A percentile compares a stretch with the other conserved stretches of the same genome.
Evolutionary conservation across 2,113 vertebrate species (phyloP).

Genomic region (Lophotis ruficrista): DNA sequence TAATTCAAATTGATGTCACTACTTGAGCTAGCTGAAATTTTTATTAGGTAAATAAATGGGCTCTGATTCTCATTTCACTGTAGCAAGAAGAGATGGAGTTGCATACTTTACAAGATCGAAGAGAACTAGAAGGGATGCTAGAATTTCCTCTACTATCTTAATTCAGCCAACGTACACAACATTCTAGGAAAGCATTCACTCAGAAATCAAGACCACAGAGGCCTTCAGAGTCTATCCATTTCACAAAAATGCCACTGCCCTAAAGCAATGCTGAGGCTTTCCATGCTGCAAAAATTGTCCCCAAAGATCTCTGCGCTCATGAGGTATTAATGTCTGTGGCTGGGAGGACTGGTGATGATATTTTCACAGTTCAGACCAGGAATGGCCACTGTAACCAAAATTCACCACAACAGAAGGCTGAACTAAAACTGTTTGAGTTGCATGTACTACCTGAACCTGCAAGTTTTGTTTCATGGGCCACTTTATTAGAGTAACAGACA

Average conservation of each 20-base stretch:
- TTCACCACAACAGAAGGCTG: neutral
- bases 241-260: neutral
- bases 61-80: neutral
- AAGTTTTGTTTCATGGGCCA: neutral
- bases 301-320: neutral
- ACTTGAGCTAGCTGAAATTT: neutral
- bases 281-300: neutral
- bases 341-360: neutral
- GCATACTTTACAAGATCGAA: neutral
- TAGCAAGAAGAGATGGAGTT: neutral
- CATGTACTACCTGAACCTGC: neutral
- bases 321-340: neutral
- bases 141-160: neutral
- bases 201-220: neutral
- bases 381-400: neutral
- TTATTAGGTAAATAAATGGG: neutral
- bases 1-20: neutral
- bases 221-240: neutral
- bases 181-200: fast-evolving
- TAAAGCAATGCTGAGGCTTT: neutral
- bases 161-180: neutral
- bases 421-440: neutral
- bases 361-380: neutral
- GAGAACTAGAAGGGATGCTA: neutral
- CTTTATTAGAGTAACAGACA: neutral